Percentiles rank a stretch among this genome's conserved stretches.
Conservation (phyloP, 2,888 invertebrate species). For the Neoaliturus tenellus region DNA sequence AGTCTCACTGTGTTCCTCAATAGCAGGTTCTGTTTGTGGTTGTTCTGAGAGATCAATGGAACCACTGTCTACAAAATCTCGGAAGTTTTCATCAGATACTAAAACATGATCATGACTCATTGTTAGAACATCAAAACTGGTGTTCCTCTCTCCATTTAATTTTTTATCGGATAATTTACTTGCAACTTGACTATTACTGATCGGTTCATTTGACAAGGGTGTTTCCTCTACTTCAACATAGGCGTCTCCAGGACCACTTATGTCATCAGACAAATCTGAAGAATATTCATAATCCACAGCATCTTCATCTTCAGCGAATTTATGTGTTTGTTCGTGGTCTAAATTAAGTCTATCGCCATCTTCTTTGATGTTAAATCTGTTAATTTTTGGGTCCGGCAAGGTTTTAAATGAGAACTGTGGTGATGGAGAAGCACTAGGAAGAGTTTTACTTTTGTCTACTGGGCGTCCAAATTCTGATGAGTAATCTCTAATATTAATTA, state of each 20-base stretch:
- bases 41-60: constrained; percentile 76
- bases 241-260: neutral
- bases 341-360: constrained; percentile 14
- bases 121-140: constrained; percentile 75
- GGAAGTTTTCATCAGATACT: constrained; percentile 77
- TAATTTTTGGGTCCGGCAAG: neutral
- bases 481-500: constrained; percentile 18
- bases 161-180: neutral
- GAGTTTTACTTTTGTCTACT: constrained; percentile 47
- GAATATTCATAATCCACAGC: constrained; percentile 43
- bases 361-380: neutral
- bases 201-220: neutral
- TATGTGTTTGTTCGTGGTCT: constrained; percentile 5
- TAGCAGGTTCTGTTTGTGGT: constrained; percentile 63
- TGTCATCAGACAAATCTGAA: constrained; percentile 4
- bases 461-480: constrained; percentile 50
- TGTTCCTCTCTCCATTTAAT: constrained; percentile 30
- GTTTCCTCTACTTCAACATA: constrained; percentile 32
- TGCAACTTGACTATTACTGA: constrained; percentile 12
- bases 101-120: constrained; percentile 76
- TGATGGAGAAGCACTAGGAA: neutral
- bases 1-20: constrained; percentile 35
- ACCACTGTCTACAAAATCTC: constrained; percentile 77
- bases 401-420: neutral
- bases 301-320: constrained; percentile 17